Percentiles rank a stretch among this genome's conserved stretches.
Evolutionary conservation across 2,113 vertebrate genomes (phyloP).

Genomic region (Porphyrio hochstetteri): DNA sequence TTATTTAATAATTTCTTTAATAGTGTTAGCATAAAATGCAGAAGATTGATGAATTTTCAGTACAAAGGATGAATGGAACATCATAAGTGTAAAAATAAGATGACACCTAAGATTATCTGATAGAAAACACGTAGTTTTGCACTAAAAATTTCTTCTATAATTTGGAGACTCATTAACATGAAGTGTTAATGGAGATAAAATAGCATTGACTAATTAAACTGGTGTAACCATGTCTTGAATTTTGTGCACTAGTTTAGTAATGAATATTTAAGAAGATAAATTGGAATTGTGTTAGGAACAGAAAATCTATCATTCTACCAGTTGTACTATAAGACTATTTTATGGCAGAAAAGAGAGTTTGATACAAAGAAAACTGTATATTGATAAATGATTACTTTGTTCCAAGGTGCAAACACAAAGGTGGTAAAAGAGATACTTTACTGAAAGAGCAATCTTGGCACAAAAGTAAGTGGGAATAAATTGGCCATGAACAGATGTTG

Average conservation of each 20-base stretch:
- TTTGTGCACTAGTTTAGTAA: neutral
- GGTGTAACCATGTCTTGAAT: neutral
- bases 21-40: neutral
- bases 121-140: neutral
- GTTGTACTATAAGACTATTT: neutral
- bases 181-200: neutral
- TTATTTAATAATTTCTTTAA: neutral
- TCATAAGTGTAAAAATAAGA: neutral
- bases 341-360: neutral
- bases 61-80: neutral
- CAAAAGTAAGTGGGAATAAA: slow-evolving; percentile 17
- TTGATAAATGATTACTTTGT: neutral
- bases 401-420: slow-evolving; percentile 14
- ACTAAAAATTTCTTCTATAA: neutral
- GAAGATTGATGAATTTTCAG: neutral
- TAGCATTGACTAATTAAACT: neutral
- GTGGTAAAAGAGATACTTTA: slow-evolving; percentile 16
- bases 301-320: neutral
- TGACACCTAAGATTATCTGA: neutral
- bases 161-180: neutral
- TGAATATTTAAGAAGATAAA: slow-evolving; percentile 26
- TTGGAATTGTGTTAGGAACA: neutral
- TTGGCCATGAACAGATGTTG: slow-evolving; percentile 21
- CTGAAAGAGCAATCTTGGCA: neutral
- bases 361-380: neutral